A percentile compares a stretch with the other conserved stretches of the same genome.
These are phyloP conservation scores for Eudemis profundana DNA, from an alignment of 2,888 invertebrate species.

Conservation along the genomic window DNA sequence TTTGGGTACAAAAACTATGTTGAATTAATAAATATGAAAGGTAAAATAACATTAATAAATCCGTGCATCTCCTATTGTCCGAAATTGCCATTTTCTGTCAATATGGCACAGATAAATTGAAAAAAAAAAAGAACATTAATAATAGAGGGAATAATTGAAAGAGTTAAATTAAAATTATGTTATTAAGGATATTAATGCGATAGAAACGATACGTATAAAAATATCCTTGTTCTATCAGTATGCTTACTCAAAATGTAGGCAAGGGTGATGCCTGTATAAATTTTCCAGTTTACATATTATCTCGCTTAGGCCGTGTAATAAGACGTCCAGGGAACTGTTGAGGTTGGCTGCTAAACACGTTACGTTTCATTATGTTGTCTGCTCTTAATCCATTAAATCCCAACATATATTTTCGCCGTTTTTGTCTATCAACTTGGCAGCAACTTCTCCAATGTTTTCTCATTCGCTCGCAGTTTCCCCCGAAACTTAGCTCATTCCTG, in stretches of 20 bases:
- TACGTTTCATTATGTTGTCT: slow-evolving; percentile 23
- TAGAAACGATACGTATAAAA: background rate
- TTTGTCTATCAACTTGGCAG: slow-evolving; percentile 75
- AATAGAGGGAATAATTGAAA: too few species aligned
- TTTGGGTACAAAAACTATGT: too few species aligned
- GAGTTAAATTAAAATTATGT: too few species aligned
- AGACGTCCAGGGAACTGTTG: background rate
- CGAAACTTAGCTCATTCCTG: slow-evolving; percentile 78
- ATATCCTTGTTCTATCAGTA: background rate
- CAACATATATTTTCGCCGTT: slow-evolving; percentile 71
- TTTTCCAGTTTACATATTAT: slow-evolving; percentile 4
- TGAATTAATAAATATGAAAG: too few species aligned
- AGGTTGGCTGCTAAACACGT: slow-evolving; percentile 16
- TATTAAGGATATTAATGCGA: too few species aligned
- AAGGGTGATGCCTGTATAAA: background rate
- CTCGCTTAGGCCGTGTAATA: slow-evolving; percentile 13
- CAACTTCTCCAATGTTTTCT: slow-evolving; percentile 80
- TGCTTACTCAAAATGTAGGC: background rate
- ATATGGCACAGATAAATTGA: too few species aligned
- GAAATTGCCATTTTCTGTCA: too few species aligned
- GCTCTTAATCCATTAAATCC: slow-evolving; percentile 65
- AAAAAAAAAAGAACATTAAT: too few species aligned
- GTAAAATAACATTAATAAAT: too few species aligned
- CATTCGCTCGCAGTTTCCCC: slow-evolving; percentile 73
- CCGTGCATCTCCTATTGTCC: too few species aligned